phyloP scores from a whole-genome alignment of 2,113 vertebrate species.

The Falcunculus frontatus region DNA sequence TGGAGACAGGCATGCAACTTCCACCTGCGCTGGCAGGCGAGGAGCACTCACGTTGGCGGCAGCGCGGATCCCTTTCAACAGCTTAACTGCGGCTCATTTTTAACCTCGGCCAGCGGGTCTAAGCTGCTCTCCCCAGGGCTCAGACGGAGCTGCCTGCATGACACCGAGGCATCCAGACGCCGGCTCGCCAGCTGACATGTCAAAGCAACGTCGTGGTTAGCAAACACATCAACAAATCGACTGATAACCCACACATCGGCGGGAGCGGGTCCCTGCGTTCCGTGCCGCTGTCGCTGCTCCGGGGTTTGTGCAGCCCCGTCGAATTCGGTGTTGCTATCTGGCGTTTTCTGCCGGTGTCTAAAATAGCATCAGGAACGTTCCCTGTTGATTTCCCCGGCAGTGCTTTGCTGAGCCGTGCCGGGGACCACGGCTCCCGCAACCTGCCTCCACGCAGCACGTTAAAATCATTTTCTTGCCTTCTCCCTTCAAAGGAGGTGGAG shows the following conservation, averaged over 20 bases:
- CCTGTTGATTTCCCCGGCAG: neutral
- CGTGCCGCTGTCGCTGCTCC: neutral
- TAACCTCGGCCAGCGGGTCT: neutral
- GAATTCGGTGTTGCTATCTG: neutral
- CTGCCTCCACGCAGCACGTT: neutral
- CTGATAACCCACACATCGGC: neutral
- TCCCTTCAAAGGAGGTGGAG: neutral
- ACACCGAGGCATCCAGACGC: neutral
- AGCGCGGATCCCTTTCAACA: slow-evolving; percentile 4
- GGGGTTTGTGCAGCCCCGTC: neutral
- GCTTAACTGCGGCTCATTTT: neutral
- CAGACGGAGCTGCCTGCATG: neutral
- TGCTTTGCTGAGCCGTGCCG: neutral
- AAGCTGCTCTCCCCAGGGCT: neutral
- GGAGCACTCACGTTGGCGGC: slow-evolving; percentile 20
- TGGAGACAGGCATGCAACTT: neutral
- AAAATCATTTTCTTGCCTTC: neutral
- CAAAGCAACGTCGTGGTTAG: neutral
- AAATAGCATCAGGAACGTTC: slow-evolving; percentile 49
- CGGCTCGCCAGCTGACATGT: neutral
- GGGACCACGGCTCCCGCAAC: neutral
- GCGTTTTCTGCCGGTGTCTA: slow-evolving; percentile 25
- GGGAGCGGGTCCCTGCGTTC: neutral
- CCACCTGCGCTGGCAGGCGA: neutral
- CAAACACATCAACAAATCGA: neutral